A percentile compares a stretch with the other conserved stretches of the same genome.
Evolutionary conservation across 2,888 invertebrate species (phyloP).

Genomic region (Sussaba pulchella): DNA sequence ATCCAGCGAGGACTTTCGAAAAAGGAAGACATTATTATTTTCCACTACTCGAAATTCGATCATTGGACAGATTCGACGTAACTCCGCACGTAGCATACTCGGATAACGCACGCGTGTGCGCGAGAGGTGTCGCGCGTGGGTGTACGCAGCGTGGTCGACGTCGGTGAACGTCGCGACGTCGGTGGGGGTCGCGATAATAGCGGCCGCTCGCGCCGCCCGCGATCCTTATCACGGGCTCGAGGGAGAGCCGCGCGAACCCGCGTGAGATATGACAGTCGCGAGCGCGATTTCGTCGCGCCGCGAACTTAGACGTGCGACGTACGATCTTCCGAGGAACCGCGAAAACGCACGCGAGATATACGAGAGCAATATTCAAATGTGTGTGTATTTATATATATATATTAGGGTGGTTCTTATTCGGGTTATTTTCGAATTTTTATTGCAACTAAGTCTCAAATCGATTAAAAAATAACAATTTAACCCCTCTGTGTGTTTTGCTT

Average conservation of each 20-base stretch:
- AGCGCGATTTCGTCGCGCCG: conserved; percentile 80
- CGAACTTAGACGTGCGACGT: conserved; percentile 62
- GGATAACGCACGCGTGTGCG: neutral
- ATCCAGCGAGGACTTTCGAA: too few relatives aligned
- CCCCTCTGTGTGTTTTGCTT: too few relatives aligned
- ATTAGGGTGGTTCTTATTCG: too few relatives aligned
- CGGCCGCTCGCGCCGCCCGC: conserved; percentile 5
- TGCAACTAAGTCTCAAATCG: too few relatives aligned
- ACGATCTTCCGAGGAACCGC: neutral
- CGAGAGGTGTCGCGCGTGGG: too few relatives aligned
- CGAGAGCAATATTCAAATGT: neutral
- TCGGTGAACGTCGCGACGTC: conserved; percentile 20
- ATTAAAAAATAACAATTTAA: too few relatives aligned
- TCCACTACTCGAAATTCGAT: too few relatives aligned
- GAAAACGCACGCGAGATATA: conserved; percentile 12
- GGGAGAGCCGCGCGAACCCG: conserved; percentile 61
- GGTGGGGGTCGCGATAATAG: conserved; percentile 38
- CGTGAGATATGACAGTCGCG: conserved; percentile 78
- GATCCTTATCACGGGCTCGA: conserved; percentile 48
- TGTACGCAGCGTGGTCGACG: neutral
- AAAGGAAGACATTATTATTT: too few relatives aligned
- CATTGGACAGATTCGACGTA: too few relatives aligned
- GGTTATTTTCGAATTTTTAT: too few relatives aligned
- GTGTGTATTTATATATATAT: too few relatives aligned
- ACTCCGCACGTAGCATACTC: too few relatives aligned